Conservation (phyloP, 2,888 invertebrate species). For the Schizaphis graminum region DNA sequence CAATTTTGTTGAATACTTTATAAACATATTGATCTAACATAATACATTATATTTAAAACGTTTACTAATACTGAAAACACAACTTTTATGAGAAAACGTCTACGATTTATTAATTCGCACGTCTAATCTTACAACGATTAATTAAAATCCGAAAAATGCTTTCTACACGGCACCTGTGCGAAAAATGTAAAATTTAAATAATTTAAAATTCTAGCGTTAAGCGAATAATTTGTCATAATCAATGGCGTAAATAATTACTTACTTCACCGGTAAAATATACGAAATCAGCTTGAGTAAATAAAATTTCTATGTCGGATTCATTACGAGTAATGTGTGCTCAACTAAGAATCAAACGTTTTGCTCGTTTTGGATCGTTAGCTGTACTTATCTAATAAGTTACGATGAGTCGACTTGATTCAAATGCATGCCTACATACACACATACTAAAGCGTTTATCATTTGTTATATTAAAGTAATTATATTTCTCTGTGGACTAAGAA, state of each 20-base stretch:
- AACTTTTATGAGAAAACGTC: background rate
- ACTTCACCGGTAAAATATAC: background rate
- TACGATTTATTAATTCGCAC: background rate
- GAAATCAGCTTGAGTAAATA: background rate
- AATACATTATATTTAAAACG: background rate
- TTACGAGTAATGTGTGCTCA: background rate
- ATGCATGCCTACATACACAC: background rate
- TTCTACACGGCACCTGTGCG: background rate
- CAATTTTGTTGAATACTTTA: background rate
- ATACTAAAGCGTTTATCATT: background rate
- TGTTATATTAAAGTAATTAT: background rate
- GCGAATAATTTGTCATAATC: background rate
- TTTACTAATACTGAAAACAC: background rate
- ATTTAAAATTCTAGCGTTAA: background rate
- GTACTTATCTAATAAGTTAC: background rate
- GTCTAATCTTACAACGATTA: background rate
- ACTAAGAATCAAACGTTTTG: background rate
- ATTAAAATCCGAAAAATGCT: background rate
- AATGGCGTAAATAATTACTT: background rate
- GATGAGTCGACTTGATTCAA: background rate
- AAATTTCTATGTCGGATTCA: background rate
- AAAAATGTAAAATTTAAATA: background rate
- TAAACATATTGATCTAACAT: background rate
- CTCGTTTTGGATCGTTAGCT: background rate
- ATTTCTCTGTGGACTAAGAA: background rate